Conservation (phyloP, 1,140 invertebrate genomes). For the Dolichoris vasculosae region DNA sequence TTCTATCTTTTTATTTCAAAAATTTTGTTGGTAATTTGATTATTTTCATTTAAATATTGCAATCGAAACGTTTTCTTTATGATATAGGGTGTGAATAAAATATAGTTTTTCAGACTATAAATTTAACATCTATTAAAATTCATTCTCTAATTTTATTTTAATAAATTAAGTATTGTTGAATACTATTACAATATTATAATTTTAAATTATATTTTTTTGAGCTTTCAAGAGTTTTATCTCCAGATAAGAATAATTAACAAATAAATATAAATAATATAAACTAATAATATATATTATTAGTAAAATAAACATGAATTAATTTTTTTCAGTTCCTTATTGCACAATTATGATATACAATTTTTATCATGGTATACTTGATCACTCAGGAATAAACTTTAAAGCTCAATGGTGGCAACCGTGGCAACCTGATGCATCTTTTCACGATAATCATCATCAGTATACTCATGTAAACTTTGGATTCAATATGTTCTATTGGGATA, state of each 20-base stretch:
- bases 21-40: neutral
- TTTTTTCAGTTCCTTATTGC: conserved; percentile 76
- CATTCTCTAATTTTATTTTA: too few species aligned
- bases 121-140: neutral
- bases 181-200: too few species aligned
- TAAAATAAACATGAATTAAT: neutral
- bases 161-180: too few species aligned
- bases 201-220: too few species aligned
- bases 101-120: neutral
- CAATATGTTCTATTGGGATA: conserved; percentile 82
- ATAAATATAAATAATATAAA: neutral
- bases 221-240: too few species aligned
- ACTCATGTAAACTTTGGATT: conserved; percentile 86
- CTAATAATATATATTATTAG: neutral
- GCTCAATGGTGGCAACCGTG: conserved; percentile 85
- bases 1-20: neutral
- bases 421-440: conserved; percentile 84
- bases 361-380: conserved; percentile 85
- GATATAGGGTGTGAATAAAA: neutral
- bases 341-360: conserved; percentile 79
- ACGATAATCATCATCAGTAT: conserved; percentile 86
- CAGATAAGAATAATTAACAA: too few species aligned
- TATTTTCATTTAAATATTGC: conserved; percentile 6
- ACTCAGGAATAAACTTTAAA: conserved; percentile 85
- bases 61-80: neutral